Base-by-base conservation (phyloP, 2,888 invertebrate species). In the Flexamia atlantica region DNA sequence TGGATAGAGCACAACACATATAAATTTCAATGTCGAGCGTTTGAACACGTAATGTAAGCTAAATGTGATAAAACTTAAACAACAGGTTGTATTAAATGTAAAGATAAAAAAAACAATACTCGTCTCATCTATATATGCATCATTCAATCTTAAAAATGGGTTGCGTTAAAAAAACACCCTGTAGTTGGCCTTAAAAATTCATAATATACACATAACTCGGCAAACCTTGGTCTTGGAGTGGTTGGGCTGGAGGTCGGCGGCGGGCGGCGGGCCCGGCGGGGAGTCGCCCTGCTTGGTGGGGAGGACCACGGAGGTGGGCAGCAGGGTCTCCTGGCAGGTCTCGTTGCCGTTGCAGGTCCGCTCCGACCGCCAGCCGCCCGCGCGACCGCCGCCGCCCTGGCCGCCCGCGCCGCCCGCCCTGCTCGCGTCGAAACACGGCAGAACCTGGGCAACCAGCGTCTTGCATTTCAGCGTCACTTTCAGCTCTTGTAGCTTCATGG, bases 321-420 rank as follows among this genome's bases (percentile, higher is more conserved):
- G 89, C 87, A 94, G 89, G 53, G 93, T 93, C 89, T 94, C 94
- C 88, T 95, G 95, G 87, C 94, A 92, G 0, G 95, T 95, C 87
- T 95, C 95, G 87, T 94, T 94, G 0, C 95, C 95, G 88, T 95
- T 96, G 90, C 95, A 95, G 82, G 94, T 93, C 88, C 94, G 92
- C 88, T 95, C 95, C 12, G 94, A 93, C 50, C 92, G 91, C 89
- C 93, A 91, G 87, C 93, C 87, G 12, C 88, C 88, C n/a, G 87
- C 42, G 10, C 87, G 83, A 2, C 91, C 89, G 90, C 91, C 87
- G 3, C 85, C 87, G 57, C 84, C 83, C 25, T 85, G 86, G 30
- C 20, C 84, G 25, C 50, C 76, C 20, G 86, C 70, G 90, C 90
- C 89, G 88, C 84, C 89, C 89, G 87, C 28, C 89, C 89, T 64